Evolutionary conservation across 2,888 invertebrate genomes (phyloP).

Genomic region (Ceraclea dissimilis): DNA sequence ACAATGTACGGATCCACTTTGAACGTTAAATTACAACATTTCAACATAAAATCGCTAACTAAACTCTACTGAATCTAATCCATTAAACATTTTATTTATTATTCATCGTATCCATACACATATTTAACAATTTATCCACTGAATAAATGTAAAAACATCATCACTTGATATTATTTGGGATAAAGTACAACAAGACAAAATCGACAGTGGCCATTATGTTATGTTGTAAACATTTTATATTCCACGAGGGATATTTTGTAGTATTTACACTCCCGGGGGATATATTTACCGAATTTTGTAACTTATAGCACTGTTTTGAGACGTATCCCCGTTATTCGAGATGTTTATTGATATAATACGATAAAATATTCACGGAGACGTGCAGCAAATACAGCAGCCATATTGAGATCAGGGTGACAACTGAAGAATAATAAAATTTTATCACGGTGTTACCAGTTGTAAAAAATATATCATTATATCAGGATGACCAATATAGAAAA

Average conservation of each 20-base stretch:
- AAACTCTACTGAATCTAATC: neutral
- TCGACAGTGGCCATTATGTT: slow-evolving; percentile 1
- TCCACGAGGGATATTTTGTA: neutral
- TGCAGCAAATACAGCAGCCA: neutral
- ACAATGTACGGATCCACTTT: neutral
- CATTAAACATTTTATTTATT: neutral
- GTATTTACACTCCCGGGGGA: neutral
- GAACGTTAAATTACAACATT: neutral
- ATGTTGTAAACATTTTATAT: neutral
- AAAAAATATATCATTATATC: too few species aligned
- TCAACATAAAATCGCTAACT: neutral
- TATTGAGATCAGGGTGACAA: neutral
- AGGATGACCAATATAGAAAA: too few species aligned
- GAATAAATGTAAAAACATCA: neutral
- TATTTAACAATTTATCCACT: neutral
- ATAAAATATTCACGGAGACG: neutral
- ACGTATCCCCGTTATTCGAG: neutral
- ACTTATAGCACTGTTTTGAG: too few species aligned
- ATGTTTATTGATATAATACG: neutral
- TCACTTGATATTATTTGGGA: neutral
- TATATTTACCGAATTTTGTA: too few species aligned
- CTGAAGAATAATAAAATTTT: neutral
- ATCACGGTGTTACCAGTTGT: too few species aligned
- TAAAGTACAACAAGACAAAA: neutral
- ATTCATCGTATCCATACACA: neutral